A percentile compares a stretch with the other conserved stretches of the same genome.
Evolutionary conservation across 2,797 vertebrate species (phyloP).

Genomic region (Centropyge bicolor): DNA sequence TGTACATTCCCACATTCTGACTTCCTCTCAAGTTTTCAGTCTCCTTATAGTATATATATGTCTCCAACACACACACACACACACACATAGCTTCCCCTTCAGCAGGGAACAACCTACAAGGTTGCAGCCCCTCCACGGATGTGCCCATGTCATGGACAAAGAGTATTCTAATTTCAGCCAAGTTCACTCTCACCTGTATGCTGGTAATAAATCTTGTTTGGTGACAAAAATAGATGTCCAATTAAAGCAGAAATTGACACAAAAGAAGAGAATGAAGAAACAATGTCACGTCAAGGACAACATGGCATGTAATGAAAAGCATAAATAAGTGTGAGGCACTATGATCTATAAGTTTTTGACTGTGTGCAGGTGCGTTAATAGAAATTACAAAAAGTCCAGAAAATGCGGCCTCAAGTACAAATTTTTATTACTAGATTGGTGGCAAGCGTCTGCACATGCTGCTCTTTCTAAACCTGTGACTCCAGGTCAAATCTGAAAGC

Average conservation of each 20-base stretch:
- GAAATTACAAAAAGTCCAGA: background rate
- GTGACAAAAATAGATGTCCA: conserved; percentile 81
- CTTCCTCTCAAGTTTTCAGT: conserved; percentile 20
- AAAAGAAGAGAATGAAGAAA: conserved; percentile 72
- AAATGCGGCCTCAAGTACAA: conserved; percentile 1
- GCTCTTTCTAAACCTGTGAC: conserved; percentile 19
- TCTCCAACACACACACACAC: conserved; percentile 11
- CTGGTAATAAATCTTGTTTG: conserved; percentile 83
- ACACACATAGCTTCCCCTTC: conserved; percentile 49
- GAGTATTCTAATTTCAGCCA: conserved; percentile 83
- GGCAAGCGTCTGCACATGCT: background rate
- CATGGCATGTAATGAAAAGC: conserved; percentile 63
- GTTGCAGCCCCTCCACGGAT: conserved; percentile 80
- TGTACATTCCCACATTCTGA: conserved; percentile 35
- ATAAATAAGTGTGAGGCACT: conserved; percentile 42
- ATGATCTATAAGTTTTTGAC: conserved; percentile 57
- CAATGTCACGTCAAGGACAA: conserved; percentile 77
- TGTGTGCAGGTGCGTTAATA: background rate
- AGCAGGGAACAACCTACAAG: conserved; percentile 73
- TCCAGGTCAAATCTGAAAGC: conserved; percentile 18
- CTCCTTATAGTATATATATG: conserved; percentile 15
- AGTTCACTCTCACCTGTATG: conserved; percentile 71
- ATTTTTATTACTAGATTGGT: background rate
- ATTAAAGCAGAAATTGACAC: conserved; percentile 82
- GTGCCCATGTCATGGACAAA: conserved; percentile 78